These are phyloP conservation scores for Pangasianodon hypophthalmus DNA, from an alignment of 2,113 vertebrate genomes.

Conservation along the genomic window DNA sequence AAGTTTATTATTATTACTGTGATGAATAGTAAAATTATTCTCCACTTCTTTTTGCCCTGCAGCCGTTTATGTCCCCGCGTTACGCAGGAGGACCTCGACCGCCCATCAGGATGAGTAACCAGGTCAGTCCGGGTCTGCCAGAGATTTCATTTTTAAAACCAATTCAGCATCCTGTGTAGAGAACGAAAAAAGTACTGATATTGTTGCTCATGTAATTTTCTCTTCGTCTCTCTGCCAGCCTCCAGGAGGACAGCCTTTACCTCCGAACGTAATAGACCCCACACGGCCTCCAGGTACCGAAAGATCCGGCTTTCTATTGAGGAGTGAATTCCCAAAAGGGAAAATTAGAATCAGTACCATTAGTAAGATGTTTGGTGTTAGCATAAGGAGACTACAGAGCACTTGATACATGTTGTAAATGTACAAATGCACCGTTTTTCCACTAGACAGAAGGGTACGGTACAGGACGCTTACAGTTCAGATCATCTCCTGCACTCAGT, in stretches of 20 bases:
- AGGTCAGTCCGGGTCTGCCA: conserved; percentile 63
- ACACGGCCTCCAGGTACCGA: conserved; percentile 52
- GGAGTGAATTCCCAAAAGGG: neutral
- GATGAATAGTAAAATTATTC: neutral
- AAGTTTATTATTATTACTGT: neutral
- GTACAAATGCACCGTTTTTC: neutral
- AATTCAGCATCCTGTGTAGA: neutral
- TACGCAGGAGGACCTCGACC: conserved; percentile 86
- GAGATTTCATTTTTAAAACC: neutral
- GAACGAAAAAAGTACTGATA: neutral
- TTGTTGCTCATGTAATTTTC: neutral
- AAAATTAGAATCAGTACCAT: neutral
- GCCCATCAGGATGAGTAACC: conserved; percentile 83
- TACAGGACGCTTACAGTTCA: neutral
- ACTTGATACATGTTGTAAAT: neutral
- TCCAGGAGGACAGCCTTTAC: conserved; percentile 55
- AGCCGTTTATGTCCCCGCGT: conserved; percentile 90
- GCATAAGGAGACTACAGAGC: neutral
- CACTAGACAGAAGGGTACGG: too few species aligned
- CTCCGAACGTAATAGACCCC: conserved; percentile 56
- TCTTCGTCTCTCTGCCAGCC: conserved; percentile 25
- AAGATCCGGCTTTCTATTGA: neutral
- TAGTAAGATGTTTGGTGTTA: neutral
- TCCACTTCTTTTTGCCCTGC: conserved; percentile 34
- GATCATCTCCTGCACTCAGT: neutral